Percentiles rank a stretch among this genome's conserved stretches.
Evolutionary conservation across 2,797 vertebrate genomes (phyloP).

Genomic region (Discoglossus pictus): DNA sequence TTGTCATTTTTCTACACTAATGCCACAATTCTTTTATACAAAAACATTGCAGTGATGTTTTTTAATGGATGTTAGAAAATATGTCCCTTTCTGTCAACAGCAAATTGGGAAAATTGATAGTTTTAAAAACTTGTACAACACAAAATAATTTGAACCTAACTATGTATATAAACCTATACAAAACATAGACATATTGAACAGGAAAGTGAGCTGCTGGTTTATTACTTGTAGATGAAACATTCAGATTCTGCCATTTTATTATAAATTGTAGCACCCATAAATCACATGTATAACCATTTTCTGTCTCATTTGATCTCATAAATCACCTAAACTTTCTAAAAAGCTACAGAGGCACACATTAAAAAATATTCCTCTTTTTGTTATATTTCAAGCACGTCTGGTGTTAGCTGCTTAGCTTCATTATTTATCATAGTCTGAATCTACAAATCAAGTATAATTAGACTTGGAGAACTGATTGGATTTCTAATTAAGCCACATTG

Average conservation of each 20-base stretch:
- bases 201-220: constrained; percentile 30
- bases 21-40: too few species aligned
- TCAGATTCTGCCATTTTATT: constrained; percentile 28
- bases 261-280: constrained; percentile 41
- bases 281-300: constrained; percentile 51
- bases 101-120: too few species aligned
- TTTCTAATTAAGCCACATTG: constrained; percentile 86
- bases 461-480: constrained; percentile 84
- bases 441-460: constrained; percentile 87
- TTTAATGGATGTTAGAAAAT: too few species aligned
- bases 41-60: too few species aligned
- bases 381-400: constrained; percentile 81
- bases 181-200: constrained; percentile 55
- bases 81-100: too few species aligned
- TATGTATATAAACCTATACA: too few species aligned
- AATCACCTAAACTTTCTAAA: constrained; percentile 67
- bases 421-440: constrained; percentile 84
- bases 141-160: too few species aligned
- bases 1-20: too few species aligned
- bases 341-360: constrained; percentile 68
- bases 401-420: constrained; percentile 78
- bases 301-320: constrained; percentile 62
- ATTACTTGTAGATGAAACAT: constrained; percentile 55
- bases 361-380: constrained; percentile 78
- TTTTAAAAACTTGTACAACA: too few species aligned